phyloP scores from a whole-genome alignment of 2,888 invertebrate genomes.

The Lepidonotus clava region DNA sequence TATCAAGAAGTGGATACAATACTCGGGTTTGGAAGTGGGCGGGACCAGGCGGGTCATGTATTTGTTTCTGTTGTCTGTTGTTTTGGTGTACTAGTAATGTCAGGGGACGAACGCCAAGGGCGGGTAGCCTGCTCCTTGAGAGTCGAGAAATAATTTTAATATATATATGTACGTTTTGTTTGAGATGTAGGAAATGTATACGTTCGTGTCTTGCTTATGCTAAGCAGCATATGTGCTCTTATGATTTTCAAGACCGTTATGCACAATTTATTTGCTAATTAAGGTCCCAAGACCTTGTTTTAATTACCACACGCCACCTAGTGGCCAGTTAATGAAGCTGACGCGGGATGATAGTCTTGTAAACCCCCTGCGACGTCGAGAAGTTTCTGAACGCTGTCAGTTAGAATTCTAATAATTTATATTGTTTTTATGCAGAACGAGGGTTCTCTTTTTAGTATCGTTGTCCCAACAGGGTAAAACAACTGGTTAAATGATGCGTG shows the following conservation, averaged over 20 bases:
- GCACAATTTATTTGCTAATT: too few relatives aligned
- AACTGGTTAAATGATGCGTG: background rate
- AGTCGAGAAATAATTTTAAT: background rate
- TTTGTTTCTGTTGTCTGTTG: conserved; percentile 27
- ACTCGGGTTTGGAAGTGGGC: too few relatives aligned
- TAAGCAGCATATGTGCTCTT: too few relatives aligned
- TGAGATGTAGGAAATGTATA: background rate
- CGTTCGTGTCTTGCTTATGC: background rate
- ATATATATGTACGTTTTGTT: conserved; percentile 13
- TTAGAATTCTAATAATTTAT: too few relatives aligned
- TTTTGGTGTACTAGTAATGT: conserved; percentile 6
- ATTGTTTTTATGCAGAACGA: background rate
- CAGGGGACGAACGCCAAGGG: too few relatives aligned
- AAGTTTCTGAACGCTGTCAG: background rate
- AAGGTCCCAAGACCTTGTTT: too few relatives aligned
- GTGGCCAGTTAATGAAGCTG: background rate
- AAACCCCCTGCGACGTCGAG: too few relatives aligned
- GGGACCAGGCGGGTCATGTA: background rate
- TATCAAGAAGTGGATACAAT: too few relatives aligned
- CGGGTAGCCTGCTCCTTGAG: background rate
- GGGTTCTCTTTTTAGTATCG: background rate
- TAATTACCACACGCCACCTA: too few relatives aligned
- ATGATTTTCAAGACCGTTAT: too few relatives aligned
- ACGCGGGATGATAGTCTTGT: background rate
- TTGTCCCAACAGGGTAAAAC: background rate